Conservation (phyloP, 1,140 invertebrate genomes). For the Limonius californicus region DNA sequence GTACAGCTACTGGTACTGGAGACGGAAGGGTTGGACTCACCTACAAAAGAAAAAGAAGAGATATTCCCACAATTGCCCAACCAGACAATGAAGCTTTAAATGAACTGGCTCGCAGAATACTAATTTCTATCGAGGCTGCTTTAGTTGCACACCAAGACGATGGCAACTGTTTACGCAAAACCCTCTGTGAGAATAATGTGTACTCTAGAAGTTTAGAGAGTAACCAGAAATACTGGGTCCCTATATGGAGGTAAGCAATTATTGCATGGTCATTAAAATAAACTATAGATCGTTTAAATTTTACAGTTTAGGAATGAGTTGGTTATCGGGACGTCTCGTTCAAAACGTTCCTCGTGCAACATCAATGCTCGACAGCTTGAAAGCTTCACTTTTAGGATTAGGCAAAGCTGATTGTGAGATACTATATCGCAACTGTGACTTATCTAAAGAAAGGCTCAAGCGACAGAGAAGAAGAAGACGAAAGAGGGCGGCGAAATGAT, state of each 20-base stretch:
- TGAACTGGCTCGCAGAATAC: conserved; percentile 53
- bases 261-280: background rate
- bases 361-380: conserved; percentile 51
- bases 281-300: background rate
- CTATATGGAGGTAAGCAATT: conserved; percentile 64
- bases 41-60: conserved; percentile 22
- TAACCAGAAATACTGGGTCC: conserved; percentile 59
- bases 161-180: conserved; percentile 56
- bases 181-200: conserved; percentile 62
- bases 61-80: conserved; percentile 31
- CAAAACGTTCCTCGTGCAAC: conserved; percentile 37
- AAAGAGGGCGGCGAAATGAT: too few species aligned
- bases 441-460: conserved; percentile 25
- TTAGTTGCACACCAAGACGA: conserved; percentile 48
- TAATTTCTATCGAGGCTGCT: conserved; percentile 54
- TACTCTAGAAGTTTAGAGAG: conserved; percentile 52
- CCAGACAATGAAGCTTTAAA: conserved; percentile 45
- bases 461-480: conserved; percentile 24
- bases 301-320: conserved; percentile 57
- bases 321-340: conserved; percentile 51
- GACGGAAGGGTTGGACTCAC: conserved; percentile 6
- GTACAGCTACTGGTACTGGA: conserved; percentile 3
- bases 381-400: conserved; percentile 59
- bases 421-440: conserved; percentile 41
- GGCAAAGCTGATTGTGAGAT: conserved; percentile 58